Percentiles rank a stretch among this genome's conserved stretches.
Conservation (phyloP, 2,113 vertebrate species). For the Chaetodon trifascialis region DNA sequence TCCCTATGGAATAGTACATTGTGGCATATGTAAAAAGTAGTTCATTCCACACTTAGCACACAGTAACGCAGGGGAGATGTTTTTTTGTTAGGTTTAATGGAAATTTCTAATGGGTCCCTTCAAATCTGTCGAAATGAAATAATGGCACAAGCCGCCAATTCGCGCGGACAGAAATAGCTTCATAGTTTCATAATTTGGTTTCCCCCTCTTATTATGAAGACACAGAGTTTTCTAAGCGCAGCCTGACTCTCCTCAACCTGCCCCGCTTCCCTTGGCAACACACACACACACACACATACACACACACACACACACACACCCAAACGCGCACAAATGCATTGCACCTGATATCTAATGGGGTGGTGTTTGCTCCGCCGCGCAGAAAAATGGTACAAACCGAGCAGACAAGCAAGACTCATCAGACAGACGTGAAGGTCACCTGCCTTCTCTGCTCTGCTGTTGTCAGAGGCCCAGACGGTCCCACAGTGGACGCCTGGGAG, state of each 20-base stretch:
- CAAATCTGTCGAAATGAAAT: constrained; percentile 81
- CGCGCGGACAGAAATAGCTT: constrained; percentile 76
- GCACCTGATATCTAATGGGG: constrained; percentile 60
- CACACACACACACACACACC: constrained; percentile 27
- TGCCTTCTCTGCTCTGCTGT: constrained; percentile 64
- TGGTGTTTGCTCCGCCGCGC: constrained; percentile 69
- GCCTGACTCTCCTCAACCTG: constrained; percentile 56
- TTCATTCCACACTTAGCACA: constrained; percentile 83
- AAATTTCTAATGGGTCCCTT: constrained; percentile 82
- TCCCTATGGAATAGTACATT: constrained; percentile 77
- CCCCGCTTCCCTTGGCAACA: constrained; percentile 41
- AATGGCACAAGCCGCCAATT: constrained; percentile 73
- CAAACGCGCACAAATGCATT: constrained; percentile 21
- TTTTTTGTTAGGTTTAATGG: constrained; percentile 80
- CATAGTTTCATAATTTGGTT: constrained; percentile 75
- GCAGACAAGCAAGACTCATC: constrained; percentile 73
- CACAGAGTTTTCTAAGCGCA: constrained; percentile 43
- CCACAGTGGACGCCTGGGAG: constrained; percentile 46
- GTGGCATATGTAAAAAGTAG: constrained; percentile 84
- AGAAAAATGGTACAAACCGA: constrained; percentile 74
- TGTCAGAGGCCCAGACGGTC: constrained; percentile 47
- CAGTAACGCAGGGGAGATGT: constrained; percentile 79
- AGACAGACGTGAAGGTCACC: constrained; percentile 79
- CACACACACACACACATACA: constrained; percentile 35
- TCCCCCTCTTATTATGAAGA: constrained; percentile 57